Evolutionary conservation across 2,888 invertebrate species (phyloP).

Genomic region (Drosophila rubida): DNA sequence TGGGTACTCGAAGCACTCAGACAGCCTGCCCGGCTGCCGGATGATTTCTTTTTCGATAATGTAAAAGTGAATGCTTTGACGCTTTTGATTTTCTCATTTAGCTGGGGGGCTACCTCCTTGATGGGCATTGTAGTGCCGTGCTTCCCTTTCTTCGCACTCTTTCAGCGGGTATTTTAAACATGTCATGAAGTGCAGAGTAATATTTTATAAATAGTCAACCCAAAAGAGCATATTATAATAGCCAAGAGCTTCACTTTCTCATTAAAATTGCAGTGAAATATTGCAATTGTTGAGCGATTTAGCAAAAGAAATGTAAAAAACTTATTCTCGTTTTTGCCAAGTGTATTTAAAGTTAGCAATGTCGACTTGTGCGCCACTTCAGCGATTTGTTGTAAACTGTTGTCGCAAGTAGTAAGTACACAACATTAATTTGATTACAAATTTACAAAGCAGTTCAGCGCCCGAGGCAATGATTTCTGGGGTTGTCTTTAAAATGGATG

Average conservation of each 20-base stretch:
- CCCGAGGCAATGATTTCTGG: slow-evolving; percentile 36
- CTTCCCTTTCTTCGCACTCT: slow-evolving; percentile 3
- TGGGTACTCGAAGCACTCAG: slow-evolving; percentile 8
- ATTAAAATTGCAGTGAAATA: too few species aligned
- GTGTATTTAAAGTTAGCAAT: neutral
- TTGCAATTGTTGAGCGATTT: too few species aligned
- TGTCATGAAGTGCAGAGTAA: neutral
- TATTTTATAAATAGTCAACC: neutral
- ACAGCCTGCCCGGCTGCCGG: slow-evolving; percentile 7
- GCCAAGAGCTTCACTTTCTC: too few species aligned
- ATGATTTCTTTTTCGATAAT: slow-evolving; percentile 33
- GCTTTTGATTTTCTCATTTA: slow-evolving; percentile 42
- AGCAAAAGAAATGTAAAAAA: too few species aligned
- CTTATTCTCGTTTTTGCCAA: neutral
- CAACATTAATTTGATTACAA: slow-evolving; percentile 72
- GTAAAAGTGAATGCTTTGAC: slow-evolving; percentile 48
- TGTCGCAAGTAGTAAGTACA: slow-evolving; percentile 56
- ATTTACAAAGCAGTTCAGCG: slow-evolving; percentile 56
- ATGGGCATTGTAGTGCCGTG: slow-evolving; percentile 17
- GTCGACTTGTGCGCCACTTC: slow-evolving; percentile 1
- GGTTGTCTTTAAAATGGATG: slow-evolving; percentile 19
- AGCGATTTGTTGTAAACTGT: slow-evolving; percentile 29
- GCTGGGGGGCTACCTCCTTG: slow-evolving; percentile 35
- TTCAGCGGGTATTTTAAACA: neutral
- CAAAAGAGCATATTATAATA: neutral